Base-by-base conservation (phyloP, 2,113 vertebrate species). In the Aplodontia rufa region DNA sequence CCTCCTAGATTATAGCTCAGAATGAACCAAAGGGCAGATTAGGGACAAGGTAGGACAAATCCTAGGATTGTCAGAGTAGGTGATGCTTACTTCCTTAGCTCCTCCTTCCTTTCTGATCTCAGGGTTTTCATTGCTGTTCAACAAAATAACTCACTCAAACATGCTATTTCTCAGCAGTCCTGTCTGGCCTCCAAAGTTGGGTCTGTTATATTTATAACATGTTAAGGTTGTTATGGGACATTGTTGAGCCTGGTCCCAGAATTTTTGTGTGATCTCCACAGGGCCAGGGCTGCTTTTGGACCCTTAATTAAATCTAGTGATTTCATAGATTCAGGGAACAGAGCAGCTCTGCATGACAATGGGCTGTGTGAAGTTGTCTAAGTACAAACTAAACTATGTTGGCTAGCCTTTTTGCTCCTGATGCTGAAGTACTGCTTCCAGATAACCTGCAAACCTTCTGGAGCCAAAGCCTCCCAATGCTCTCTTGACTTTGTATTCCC, bases 91-190 rank as follows among this genome's bases (percentile, higher is more conserved):
- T 89, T 90, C 26, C 76, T n/a, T 55, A 62, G 87, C 87, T 66
- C n/a, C 96, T 97, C 94, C 93, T 90, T 87, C 87, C 74, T 81
- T 95, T 97, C 96, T 28, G 94, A 95, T 97, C 97, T 97, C 97
- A 97, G 97, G 97, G 97, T 95, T 98, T 97, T 96, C 96, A 96
- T 84, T 95, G 42, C 93, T 95, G 45, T 53, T 94, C 66, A 84
- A 49, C n/a, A n/a, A n/a, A n/a, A n/a, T n/a, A n/a, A 92, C 68
- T 96, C 92, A 68, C 80, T 1, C 40, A 68, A 78, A 88, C 45
- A 37, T 55, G 89, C 89, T 78, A 72, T 74, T 96, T 92, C 90
- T 89, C 92, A 94, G 79, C 76, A 92, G 83, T 74, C 60, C 51
- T 87, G 47, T 88, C 79, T 75, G 81, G 68, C 89, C 47, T 92